Evolutionary conservation across 2,797 vertebrate species (phyloP).

Genomic region (Xerus rutilus): DNA sequence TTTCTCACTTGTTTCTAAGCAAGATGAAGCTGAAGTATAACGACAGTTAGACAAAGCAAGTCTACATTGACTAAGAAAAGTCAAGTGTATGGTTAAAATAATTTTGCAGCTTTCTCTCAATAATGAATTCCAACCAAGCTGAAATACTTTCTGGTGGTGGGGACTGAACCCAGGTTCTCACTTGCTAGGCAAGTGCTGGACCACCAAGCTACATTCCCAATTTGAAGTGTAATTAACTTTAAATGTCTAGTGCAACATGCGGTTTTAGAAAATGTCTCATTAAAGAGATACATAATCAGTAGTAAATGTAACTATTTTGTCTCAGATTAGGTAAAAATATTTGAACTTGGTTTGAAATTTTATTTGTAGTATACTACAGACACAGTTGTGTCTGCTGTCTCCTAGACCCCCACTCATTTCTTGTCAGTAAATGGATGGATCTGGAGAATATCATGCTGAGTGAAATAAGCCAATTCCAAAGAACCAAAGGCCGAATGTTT

Average conservation of each 20-base stretch:
- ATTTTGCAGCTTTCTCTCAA: not conserved
- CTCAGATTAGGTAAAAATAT: not conserved
- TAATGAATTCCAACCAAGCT: not conserved
- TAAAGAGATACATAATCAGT: not conserved
- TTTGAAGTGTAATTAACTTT: not conserved
- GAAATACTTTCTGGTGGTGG: not conserved
- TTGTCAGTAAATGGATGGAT: too few relatives aligned
- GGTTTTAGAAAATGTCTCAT: conserved; percentile 26
- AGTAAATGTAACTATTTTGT: not conserved
- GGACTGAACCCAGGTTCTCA: too few relatives aligned
- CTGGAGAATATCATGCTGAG: too few relatives aligned
- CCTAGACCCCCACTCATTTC: too few relatives aligned
- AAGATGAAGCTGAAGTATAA: conserved; percentile 18
- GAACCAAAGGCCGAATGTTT: too few relatives aligned
- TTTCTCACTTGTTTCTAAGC: conserved; percentile 55
- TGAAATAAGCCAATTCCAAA: too few relatives aligned
- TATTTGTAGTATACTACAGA: not conserved
- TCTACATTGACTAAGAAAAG: conserved; percentile 30
- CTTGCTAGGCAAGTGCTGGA: too few relatives aligned
- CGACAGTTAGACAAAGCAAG: not conserved
- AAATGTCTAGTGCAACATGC: conserved; percentile 32
- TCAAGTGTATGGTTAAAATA: conserved; percentile 39
- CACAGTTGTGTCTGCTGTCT: too few relatives aligned
- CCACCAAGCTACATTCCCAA: too few relatives aligned
- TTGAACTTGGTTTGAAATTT: not conserved